Conservation (phyloP, 2,113 vertebrate species). For the Lanius ludovicianus region DNA sequence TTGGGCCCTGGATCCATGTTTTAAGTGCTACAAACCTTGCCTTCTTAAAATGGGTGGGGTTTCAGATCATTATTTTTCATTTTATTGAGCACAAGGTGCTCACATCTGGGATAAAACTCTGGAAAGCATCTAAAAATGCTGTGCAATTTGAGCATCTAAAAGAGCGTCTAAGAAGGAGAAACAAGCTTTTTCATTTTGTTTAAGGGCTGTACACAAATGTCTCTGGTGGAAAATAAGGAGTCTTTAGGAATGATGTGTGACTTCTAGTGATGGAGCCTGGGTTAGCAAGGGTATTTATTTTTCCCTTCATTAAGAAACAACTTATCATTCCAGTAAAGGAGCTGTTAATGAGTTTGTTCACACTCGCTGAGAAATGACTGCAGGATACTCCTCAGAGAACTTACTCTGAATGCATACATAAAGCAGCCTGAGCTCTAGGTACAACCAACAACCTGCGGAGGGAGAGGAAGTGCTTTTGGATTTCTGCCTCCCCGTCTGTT, state of each 20-base stretch:
- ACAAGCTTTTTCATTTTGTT: conserved; percentile 54
- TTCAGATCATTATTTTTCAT: not conserved
- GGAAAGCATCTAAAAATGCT: not conserved
- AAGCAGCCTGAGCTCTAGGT: conserved; percentile 48
- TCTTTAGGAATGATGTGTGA: conserved; percentile 72
- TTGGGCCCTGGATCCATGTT: not conserved
- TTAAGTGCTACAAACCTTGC: conserved; percentile 10
- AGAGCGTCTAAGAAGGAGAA: conserved; percentile 38
- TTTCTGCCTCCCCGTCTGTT: not conserved
- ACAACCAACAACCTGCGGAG: not conserved
- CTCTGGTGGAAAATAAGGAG: conserved; percentile 69
- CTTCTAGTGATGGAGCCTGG: conserved; percentile 62
- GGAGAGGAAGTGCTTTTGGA: not conserved
- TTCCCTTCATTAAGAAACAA: conserved; percentile 75
- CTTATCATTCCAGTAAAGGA: conserved; percentile 73
- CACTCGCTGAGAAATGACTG: conserved; percentile 73
- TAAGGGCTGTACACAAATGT: conserved; percentile 59
- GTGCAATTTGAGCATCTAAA: conserved; percentile 29
- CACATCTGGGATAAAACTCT: not conserved
- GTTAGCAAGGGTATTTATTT: conserved; percentile 71
- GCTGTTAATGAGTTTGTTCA: conserved; percentile 75
- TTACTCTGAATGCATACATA: conserved; percentile 63
- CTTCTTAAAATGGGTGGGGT: conserved; percentile 6
- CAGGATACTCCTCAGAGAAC: conserved; percentile 71
- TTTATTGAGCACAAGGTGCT: not conserved